Evolutionary conservation across 2,113 vertebrate genomes (phyloP).

Genomic region (Tenebrosternarchus preto): DNA sequence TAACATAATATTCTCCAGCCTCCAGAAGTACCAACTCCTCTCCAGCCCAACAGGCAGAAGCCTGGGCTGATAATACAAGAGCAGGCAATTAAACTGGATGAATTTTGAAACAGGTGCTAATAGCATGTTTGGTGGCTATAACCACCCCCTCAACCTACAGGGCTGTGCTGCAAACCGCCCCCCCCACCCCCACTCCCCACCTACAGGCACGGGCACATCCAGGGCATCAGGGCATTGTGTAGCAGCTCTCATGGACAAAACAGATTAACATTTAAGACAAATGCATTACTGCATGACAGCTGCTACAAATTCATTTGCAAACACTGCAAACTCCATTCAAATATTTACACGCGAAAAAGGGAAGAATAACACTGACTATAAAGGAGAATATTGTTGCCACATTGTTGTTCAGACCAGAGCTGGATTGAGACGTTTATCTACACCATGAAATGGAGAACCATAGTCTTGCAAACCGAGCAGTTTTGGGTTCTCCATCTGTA

Average conservation of each 20-base stretch:
- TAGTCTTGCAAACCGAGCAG: neutral
- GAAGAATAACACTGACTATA: neutral
- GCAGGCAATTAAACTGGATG: conserved; percentile 34
- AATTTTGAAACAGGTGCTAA: conserved; percentile 23
- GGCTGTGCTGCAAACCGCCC: conserved; percentile 31
- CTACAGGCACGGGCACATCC: too few relatives aligned
- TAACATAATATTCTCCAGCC: conserved; percentile 72
- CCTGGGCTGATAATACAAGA: conserved; percentile 45
- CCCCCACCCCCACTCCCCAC: too few relatives aligned
- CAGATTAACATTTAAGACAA: conserved; percentile 35
- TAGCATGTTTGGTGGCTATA: neutral
- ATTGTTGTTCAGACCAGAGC: neutral
- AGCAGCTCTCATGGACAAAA: conserved; percentile 4
- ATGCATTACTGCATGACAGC: conserved; percentile 13
- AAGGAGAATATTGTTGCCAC: neutral
- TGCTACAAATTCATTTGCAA: conserved; percentile 17
- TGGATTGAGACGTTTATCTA: neutral
- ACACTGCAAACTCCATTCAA: neutral
- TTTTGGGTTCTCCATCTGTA: conserved; percentile 1
- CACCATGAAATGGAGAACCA: neutral
- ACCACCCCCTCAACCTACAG: neutral
- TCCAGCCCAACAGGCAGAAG: conserved; percentile 38
- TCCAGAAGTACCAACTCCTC: conserved; percentile 57
- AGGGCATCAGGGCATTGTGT: neutral
- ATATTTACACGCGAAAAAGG: conserved; percentile 16